phyloP scores from a whole-genome alignment of 2,797 vertebrate genomes.

The Rhabdophis nuchalis region DNA sequence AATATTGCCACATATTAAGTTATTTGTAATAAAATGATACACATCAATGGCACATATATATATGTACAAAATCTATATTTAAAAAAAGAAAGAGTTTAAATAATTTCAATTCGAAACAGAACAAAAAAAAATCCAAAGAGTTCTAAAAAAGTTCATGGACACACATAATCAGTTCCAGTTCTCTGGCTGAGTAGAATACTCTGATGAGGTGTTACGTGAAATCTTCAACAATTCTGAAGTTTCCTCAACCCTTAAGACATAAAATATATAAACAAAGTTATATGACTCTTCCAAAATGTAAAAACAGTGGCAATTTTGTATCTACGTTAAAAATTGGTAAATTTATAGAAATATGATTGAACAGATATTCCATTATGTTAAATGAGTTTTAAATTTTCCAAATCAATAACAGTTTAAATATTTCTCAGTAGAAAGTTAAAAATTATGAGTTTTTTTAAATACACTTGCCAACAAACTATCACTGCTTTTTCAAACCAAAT shows the following conservation, averaged over 20 bases:
- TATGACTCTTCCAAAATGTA: constrained; percentile 3
- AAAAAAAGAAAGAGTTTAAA: constrained; percentile 35
- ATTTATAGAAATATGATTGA: neutral
- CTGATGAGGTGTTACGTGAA: constrained; percentile 59
- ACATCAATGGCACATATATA: constrained; percentile 32
- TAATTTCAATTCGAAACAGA: constrained; percentile 40
- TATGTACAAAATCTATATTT: constrained; percentile 60
- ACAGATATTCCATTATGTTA: neutral
- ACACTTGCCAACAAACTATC: neutral
- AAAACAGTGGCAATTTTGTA: neutral
- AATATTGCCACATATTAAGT: constrained; percentile 41
- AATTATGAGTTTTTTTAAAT: constrained; percentile 1
- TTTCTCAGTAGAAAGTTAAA: neutral
- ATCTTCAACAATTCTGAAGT: constrained; percentile 78
- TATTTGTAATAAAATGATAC: constrained; percentile 6
- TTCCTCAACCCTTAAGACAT: constrained; percentile 78
- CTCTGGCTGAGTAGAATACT: constrained; percentile 26
- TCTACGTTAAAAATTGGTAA: neutral
- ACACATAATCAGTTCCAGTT: constrained; percentile 40
- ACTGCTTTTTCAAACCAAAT: neutral
- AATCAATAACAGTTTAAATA: neutral
- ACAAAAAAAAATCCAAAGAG: constrained; percentile 39
- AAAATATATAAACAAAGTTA: neutral
- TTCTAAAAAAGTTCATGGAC: constrained; percentile 47
- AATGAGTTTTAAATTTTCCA: neutral